phyloP scores from a whole-genome alignment of 1,140 invertebrate species.

The Chymomyza costata region DNA sequence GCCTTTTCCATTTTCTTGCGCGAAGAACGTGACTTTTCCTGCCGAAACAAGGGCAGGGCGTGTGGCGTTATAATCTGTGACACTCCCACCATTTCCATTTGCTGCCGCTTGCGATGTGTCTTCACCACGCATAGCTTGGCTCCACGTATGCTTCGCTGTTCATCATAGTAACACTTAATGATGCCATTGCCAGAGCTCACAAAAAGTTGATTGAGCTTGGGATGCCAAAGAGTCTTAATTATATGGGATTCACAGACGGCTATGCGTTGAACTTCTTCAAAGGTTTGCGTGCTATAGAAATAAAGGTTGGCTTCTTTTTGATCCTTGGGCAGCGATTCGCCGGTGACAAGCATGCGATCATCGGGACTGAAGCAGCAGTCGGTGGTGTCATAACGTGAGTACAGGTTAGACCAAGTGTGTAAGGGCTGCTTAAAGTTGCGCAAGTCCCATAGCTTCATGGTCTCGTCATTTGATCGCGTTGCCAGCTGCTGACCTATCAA shows the following conservation, averaged over 20 bases:
- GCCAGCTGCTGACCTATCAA: conserved; percentile 77
- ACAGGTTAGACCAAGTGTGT: conserved; percentile 82
- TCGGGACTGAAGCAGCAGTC: conserved; percentile 90
- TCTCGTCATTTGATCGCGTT: conserved; percentile 93
- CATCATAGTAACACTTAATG: conserved; percentile 94
- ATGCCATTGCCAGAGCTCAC: conserved; percentile 93
- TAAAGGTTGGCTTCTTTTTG: conserved; percentile 84
- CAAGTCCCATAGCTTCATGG: conserved; percentile 96
- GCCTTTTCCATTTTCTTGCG: conserved; percentile 95
- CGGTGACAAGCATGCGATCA: conserved; percentile 92
- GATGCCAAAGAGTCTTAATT: conserved; percentile 95
- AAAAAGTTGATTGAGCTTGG: conserved; percentile 97
- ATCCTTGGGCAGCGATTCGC: conserved; percentile 86
- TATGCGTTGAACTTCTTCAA: conserved; percentile 85
- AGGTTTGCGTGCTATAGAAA: conserved; percentile 89
- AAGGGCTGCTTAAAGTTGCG: conserved; percentile 88
- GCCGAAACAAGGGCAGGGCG: conserved; percentile 95
- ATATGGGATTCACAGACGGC: conserved; percentile 87
- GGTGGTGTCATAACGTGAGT: conserved; percentile 92
- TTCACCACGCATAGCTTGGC: conserved; percentile 94
- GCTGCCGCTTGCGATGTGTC: conserved; percentile 85
- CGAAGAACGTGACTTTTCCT: conserved; percentile 92
- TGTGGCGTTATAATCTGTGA: conserved; percentile 99
- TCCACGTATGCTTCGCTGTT: conserved; percentile 88
- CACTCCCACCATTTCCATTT: conserved; percentile 89